Conservation (phyloP, 2,888 invertebrate species). For the Flexamia atlantica region DNA sequence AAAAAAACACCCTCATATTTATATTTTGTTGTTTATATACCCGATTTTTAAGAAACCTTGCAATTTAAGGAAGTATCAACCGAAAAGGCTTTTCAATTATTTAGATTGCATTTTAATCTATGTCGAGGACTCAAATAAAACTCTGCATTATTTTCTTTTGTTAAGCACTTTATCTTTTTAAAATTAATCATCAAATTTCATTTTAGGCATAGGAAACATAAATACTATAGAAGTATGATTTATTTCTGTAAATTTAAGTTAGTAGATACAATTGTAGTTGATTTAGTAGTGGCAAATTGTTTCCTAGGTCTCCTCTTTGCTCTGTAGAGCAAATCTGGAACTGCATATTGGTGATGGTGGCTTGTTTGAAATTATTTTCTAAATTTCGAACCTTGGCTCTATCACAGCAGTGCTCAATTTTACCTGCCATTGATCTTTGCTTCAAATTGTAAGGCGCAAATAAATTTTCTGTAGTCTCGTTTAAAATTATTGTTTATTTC, state of each 20-base stretch:
- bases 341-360: slow-evolving; percentile 72
- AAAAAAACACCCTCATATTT: too few species aligned
- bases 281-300: slow-evolving; percentile 61
- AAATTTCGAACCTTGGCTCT: slow-evolving; percentile 68
- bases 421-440: slow-evolving; percentile 60
- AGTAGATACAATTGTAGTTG: slow-evolving; percentile 48
- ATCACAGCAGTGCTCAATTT: slow-evolving; percentile 57
- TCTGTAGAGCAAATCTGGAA: slow-evolving; percentile 84
- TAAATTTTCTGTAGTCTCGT: slow-evolving; percentile 56
- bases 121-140: too few species aligned
- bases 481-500: slow-evolving; percentile 60
- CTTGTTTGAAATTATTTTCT: slow-evolving; percentile 68
- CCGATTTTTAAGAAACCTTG: too few species aligned
- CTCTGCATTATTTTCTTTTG: too few species aligned
- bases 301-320: slow-evolving; percentile 92
- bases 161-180: too few species aligned
- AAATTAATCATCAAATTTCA: too few species aligned
- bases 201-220: slow-evolving; percentile 10
- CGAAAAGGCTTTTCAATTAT: too few species aligned
- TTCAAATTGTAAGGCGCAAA: slow-evolving; percentile 55
- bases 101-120: too few species aligned
- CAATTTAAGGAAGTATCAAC: too few species aligned
- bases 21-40: too few species aligned
- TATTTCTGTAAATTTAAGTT: slow-evolving; percentile 44
- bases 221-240: slow-evolving; percentile 12